A percentile compares a stretch with the other conserved stretches of the same genome.
phyloP scores from a whole-genome alignment of 2,888 invertebrate genomes.

The Phyllotreta striolata region DNA sequence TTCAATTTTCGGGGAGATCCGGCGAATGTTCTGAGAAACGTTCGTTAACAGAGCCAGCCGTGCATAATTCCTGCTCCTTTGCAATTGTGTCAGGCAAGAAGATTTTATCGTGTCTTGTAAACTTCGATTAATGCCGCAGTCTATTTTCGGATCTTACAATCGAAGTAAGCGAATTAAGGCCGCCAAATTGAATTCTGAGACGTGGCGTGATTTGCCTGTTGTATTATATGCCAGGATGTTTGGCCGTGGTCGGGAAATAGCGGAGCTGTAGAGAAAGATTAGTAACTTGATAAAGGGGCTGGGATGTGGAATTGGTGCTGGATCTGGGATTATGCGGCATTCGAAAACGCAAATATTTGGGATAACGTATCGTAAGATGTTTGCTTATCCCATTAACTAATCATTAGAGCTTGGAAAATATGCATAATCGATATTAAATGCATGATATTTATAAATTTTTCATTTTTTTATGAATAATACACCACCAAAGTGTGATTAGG shows the following conservation, averaged over 20 bases:
- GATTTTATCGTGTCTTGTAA: constrained; percentile 35
- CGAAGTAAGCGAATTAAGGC: constrained; percentile 36
- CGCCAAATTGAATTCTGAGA: constrained; percentile 34
- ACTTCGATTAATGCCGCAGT: constrained; percentile 36
- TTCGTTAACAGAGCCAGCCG: constrained; percentile 33
- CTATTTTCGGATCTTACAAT: constrained; percentile 33
- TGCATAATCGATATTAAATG: too few relatives aligned
- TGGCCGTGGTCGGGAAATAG: constrained; percentile 21
- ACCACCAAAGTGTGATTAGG: too few relatives aligned
- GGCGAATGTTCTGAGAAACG: constrained; percentile 23
- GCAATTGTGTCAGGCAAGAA: constrained; percentile 31
- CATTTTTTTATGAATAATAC: too few relatives aligned
- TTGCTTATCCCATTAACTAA: too few relatives aligned
- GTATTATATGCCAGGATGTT: constrained; percentile 24
- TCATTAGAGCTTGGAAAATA: too few relatives aligned
- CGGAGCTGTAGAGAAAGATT: constrained; percentile 19
- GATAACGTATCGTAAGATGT: too few relatives aligned
- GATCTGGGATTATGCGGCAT: too few relatives aligned
- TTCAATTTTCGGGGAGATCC: constrained; percentile 31
- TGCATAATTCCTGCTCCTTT: constrained; percentile 35
- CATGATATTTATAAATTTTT: too few relatives aligned
- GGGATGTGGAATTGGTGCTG: constrained; percentile 17
- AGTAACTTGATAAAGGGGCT: constrained; percentile 18
- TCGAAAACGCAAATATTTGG: too few relatives aligned
- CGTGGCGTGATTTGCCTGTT: constrained; percentile 33